Conservation (phyloP, 2,113 vertebrate species). For the Aegithalos caudatus region DNA sequence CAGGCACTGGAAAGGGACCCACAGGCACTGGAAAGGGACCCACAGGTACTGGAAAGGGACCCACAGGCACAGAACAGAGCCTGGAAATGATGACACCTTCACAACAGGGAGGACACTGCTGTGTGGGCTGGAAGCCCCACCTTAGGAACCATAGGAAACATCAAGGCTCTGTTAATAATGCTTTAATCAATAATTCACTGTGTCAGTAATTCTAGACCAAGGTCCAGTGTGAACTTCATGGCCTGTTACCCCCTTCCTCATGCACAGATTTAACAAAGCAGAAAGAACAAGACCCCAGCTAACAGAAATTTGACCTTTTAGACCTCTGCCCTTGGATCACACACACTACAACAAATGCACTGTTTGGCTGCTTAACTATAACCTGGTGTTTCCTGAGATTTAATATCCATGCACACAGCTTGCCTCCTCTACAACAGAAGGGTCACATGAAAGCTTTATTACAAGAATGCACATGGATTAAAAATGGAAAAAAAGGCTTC, state of each 20-base stretch:
- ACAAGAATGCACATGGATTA: not conserved
- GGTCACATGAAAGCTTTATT: not conserved
- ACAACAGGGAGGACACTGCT: not conserved
- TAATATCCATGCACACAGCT: not conserved
- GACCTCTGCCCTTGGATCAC: not conserved
- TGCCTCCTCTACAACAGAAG: not conserved
- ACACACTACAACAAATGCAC: not conserved
- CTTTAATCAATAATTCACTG: not conserved
- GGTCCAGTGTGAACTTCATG: not conserved
- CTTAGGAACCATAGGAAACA: not conserved
- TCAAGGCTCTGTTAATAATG: not conserved
- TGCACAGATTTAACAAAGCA: not conserved
- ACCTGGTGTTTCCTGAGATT: not conserved
- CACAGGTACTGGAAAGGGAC: too few relatives aligned
- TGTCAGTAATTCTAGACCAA: not conserved
- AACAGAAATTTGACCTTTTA: not conserved
- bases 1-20: too few relatives aligned
- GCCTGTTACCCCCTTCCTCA: not conserved
- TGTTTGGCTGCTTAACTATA: not conserved
- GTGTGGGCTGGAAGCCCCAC: not conserved
- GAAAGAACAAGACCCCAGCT: not conserved
- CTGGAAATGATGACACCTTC: not conserved
- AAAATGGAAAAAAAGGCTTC: not conserved
- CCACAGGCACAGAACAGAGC: not conserved
- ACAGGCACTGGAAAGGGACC: too few relatives aligned